phyloP scores from a whole-genome alignment of 2,113 vertebrate genomes.

The Mastomys coucha region DNA sequence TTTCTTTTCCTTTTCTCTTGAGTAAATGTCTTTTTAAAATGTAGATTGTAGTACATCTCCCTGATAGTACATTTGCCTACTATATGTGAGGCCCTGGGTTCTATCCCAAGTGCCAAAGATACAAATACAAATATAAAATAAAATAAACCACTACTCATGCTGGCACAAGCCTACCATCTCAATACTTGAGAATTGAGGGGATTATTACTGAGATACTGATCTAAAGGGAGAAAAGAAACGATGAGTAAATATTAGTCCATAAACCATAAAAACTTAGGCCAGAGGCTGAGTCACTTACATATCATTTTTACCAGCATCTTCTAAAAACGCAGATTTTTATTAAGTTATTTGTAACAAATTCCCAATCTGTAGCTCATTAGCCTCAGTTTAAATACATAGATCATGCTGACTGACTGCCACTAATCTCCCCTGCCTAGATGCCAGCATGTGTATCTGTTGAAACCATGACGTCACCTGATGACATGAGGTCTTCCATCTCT shows the following conservation, averaged over 20 bases:
- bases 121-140: not conserved
- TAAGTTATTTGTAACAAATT: not conserved
- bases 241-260: not conserved
- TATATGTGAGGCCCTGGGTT: too few species aligned
- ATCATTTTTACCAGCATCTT: not conserved
- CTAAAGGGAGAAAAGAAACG: not conserved
- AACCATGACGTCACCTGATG: too few species aligned
- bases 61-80: not conserved
- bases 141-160: not conserved
- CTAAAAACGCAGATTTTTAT: not conserved
- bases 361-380: not conserved
- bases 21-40: too few species aligned
- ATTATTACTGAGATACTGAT: not conserved
- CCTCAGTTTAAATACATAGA: too few species aligned
- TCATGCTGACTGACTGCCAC: not conserved
- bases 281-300: not conserved
- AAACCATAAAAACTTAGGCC: not conserved
- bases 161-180: not conserved
- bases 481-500: not conserved
- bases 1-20: not conserved
- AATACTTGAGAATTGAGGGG: not conserved
- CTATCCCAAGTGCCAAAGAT: not conserved
- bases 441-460: not conserved
- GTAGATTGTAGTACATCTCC: not conserved
- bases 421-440: not conserved